Evolutionary conservation across 2,888 invertebrate species (phyloP).

Genomic region (Drosophila subsilvestris): DNA sequence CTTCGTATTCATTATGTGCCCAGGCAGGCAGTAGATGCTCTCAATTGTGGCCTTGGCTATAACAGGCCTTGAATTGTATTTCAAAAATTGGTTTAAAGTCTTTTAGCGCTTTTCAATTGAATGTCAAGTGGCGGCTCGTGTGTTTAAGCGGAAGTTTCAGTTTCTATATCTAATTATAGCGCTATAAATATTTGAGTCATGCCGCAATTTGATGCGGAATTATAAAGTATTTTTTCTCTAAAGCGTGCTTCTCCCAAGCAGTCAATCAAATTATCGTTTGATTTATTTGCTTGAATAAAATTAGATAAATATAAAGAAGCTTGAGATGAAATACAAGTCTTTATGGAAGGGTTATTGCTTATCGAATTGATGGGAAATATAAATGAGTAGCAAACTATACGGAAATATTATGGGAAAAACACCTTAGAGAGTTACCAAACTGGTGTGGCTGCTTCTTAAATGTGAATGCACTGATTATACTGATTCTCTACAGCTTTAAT

Average conservation of each 20-base stretch:
- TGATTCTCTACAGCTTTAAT: not conserved
- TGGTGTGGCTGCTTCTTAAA: not conserved
- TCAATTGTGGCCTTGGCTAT: conserved; percentile 39
- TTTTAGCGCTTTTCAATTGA: conserved; percentile 32
- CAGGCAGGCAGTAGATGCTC: not conserved
- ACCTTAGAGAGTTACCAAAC: not conserved
- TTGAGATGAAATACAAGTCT: not conserved
- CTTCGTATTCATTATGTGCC: conserved; percentile 8
- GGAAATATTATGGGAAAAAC: not conserved
- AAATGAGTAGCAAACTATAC: not conserved
- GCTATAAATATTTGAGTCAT: conserved; percentile 16
- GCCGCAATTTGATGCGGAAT: conserved; percentile 23
- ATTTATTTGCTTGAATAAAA: conserved; percentile 22
- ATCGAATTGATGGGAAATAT: not conserved
- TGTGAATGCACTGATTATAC: not conserved
- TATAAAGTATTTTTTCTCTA: conserved; percentile 13
- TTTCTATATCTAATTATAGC: conserved; percentile 24
- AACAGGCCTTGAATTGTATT: conserved; percentile 8
- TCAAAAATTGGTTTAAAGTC: conserved; percentile 21
- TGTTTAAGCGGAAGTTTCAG: conserved; percentile 33
- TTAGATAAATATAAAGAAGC: conserved; percentile 6
- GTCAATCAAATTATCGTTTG: conserved; percentile 32
- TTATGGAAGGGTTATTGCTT: not conserved
- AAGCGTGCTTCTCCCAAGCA: conserved; percentile 29
- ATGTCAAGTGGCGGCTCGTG: conserved; percentile 40